phyloP scores from a whole-genome alignment of 2,113 vertebrate species.

The Rostratula benghalensis region DNA sequence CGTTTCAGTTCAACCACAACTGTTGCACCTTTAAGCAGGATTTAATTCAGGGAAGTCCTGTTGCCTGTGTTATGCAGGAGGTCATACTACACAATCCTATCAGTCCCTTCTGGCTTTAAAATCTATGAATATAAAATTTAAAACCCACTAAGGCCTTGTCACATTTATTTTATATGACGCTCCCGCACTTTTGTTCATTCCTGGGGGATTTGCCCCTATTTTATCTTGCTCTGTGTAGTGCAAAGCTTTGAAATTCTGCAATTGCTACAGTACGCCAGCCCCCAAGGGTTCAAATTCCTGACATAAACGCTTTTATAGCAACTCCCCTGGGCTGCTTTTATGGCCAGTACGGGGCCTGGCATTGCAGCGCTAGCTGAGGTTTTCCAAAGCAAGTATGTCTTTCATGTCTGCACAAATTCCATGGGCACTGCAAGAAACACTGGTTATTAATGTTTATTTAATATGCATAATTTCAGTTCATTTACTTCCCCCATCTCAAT shows the following conservation, averaged over 20 bases:
- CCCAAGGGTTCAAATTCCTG: not conserved
- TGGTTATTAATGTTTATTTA: constrained; percentile 11
- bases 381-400: not conserved
- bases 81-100: not conserved
- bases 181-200: not conserved
- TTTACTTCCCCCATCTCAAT: not conserved
- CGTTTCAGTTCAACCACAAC: not conserved
- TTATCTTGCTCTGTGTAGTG: not conserved
- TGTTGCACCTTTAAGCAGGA: not conserved
- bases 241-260: not conserved
- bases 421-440: not conserved
- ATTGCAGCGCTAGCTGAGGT: not conserved
- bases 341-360: not conserved
- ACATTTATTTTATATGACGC: not conserved
- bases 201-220: not conserved
- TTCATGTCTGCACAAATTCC: not conserved
- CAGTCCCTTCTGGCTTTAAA: not conserved
- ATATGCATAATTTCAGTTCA: not conserved
- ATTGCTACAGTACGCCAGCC: not conserved
- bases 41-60: not conserved
- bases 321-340: not conserved
- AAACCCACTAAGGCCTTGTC: not conserved
- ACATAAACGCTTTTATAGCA: not conserved
- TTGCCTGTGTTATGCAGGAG: not conserved
- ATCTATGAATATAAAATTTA: not conserved